Conservation (phyloP, 2,797 vertebrate genomes). For the Limosa lapponica region DNA sequence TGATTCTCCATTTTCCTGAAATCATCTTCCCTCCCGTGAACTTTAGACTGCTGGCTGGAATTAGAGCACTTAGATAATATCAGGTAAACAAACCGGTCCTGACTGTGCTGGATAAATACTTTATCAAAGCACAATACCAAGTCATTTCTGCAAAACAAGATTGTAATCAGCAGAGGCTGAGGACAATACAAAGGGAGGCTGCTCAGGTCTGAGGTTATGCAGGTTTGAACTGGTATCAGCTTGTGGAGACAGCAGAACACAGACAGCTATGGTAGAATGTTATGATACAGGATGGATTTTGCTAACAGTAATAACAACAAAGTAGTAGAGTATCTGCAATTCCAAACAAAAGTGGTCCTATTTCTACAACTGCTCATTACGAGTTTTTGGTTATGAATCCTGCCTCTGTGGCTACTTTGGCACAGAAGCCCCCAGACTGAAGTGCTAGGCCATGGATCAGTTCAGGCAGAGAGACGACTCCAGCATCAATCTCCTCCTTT, state of each 20-base stretch:
- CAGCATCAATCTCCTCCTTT: background rate
- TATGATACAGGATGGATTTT: background rate
- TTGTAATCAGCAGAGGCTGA: conserved; percentile 13
- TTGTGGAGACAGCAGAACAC: background rate
- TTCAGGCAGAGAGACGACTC: background rate
- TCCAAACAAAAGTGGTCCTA: background rate
- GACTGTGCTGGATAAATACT: conserved; percentile 9
- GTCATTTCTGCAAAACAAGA: conserved; percentile 8
- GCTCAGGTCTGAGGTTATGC: background rate
- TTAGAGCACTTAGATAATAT: conserved; percentile 4
- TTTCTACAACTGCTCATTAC: background rate
- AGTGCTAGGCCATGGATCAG: background rate
- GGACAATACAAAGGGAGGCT: background rate
- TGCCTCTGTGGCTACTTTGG: background rate
- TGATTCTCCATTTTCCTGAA: background rate
- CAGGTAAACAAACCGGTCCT: conserved; percentile 19
- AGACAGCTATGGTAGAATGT: background rate
- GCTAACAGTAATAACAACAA: background rate
- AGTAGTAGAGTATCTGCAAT: background rate
- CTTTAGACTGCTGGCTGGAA: conserved; percentile 32
- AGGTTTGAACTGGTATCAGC: background rate
- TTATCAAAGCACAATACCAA: conserved; percentile 38
- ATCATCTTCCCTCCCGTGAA: background rate
- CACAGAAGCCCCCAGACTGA: background rate
- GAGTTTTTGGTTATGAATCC: background rate